phyloP scores from a whole-genome alignment of 2,888 invertebrate genomes.

The Amphiduros pacificus region DNA sequence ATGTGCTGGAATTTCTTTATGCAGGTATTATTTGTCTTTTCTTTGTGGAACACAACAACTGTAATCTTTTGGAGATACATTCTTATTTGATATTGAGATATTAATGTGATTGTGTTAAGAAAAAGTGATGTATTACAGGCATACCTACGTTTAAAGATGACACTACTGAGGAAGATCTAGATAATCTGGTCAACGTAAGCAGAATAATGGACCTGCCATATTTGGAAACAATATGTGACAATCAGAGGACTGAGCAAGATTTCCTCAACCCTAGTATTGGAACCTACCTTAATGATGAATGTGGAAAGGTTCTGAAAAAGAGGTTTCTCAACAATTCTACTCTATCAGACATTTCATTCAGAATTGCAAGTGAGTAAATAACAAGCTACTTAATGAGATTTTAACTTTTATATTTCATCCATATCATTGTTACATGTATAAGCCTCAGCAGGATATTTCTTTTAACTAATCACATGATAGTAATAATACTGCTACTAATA shows the following conservation, averaged over 20 bases:
- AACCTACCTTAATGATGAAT: constrained; percentile 49
- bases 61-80: too few species aligned
- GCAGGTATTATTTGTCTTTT: too few species aligned
- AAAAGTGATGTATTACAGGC: too few species aligned
- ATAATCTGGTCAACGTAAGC: constrained; percentile 39
- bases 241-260: constrained; percentile 45
- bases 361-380: constrained; percentile 44
- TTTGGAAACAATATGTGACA: constrained; percentile 47
- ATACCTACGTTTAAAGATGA: constrained; percentile 40
- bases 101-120: too few species aligned
- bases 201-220: constrained; percentile 40
- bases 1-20: constrained; percentile 51
- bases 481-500: too few species aligned
- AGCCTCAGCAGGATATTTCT: too few species aligned
- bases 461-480: too few species aligned
- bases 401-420: too few species aligned
- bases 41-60: too few species aligned
- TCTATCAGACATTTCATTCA: constrained; percentile 46
- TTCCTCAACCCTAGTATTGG: constrained; percentile 55
- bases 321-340: constrained; percentile 43
- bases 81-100: too few species aligned
- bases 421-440: too few species aligned
- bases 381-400: too few species aligned
- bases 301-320: constrained; percentile 44
- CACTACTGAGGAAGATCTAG: constrained; percentile 27